Evolutionary conservation across 2,797 vertebrate genomes (phyloP), one percentile per base, ranked within the genome.

Genomic region (Alauda arvensis): DNA sequence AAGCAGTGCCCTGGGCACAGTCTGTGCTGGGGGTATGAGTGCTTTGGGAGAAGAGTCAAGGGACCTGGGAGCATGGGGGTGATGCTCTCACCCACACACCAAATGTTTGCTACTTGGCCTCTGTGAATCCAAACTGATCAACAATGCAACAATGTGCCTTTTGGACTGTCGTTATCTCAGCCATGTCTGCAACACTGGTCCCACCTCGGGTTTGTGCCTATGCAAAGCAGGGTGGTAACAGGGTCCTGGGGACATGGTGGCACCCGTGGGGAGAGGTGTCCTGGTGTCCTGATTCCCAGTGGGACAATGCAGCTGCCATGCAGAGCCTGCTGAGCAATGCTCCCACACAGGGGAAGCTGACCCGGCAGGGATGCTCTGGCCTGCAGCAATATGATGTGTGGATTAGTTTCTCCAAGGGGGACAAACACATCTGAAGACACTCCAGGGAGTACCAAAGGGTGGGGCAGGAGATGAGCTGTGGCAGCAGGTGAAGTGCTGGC

Each of bases 121-220:
- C 90, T 66, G 33, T 52, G 14, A 85, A 78, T 52, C 90, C 88
- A 89, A 72, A 88, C 70, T 24, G n/a, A 82, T 48, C 3, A 6
- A 83, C 67, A 4, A 79, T 80, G 93, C 95, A 94, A 37, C 37
- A 37, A 37, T 37, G 37, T 37, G 37, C 95, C 95, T 94, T 95
- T 80, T 0, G 39, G 85, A 88, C 89, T 20, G 52, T 83, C 77
- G 88, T 65, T 45, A 59, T 59, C 86, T 79, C 85, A 79, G 92
- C 92, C 79, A 56, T 3, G 92, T 81, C 87, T 84, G 83, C 1
- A 65, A 43, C 88, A 6, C 76, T 6, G 17, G 62, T 91, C 86
- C 88, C 79, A 37, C 12, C 1, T 56, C 81, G 39, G 85, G 87
- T 93, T 88, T 80, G 89, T 94, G 93, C 88, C 92, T 94, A 86